Percentiles rank a stretch among this genome's conserved stretches.
Conservation (phyloP, 1,140 invertebrate genomes). For the Eubasilissa regina region DNA sequence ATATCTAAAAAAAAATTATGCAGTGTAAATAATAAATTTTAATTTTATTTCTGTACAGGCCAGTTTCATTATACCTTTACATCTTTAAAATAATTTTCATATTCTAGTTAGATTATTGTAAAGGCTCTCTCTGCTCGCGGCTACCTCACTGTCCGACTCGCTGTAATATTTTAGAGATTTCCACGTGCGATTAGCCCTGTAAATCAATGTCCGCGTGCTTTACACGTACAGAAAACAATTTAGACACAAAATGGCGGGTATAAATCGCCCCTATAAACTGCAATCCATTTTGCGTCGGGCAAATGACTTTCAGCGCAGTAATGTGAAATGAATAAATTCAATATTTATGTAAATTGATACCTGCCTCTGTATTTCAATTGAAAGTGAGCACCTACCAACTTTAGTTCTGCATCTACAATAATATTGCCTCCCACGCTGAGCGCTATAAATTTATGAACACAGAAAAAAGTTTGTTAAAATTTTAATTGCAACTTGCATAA, state of each 20-base stretch:
- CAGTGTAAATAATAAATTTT: no score
- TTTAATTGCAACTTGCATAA: no score
- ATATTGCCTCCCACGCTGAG: conserved; percentile 13
- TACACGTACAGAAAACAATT: conserved; percentile 40
- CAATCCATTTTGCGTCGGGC: conserved; percentile 19
- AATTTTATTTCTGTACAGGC: no score
- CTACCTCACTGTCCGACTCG: no score
- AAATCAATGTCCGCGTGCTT: conserved; percentile 4
- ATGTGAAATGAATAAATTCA: conserved; percentile 46
- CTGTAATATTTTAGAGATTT: not conserved
- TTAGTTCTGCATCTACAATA: conserved; percentile 4
- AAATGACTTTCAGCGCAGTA: conserved; percentile 43
- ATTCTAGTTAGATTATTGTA: no score
- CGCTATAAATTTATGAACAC: no score
- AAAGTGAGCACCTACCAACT: not conserved
- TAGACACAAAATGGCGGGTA: conserved; percentile 29
- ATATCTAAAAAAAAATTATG: no score
- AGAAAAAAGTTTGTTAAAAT: no score
- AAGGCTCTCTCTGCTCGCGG: no score
- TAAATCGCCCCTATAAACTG: conserved; percentile 41
- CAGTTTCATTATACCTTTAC: no score
- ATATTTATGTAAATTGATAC: conserved; percentile 54
- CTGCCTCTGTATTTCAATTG: conserved; percentile 47
- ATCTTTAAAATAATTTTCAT: no score
- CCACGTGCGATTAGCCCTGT: not conserved